A percentile compares a stretch with the other conserved stretches of the same genome.
phyloP scores from a whole-genome alignment of 2,113 vertebrate genomes.

The Clarias magur region DNA sequence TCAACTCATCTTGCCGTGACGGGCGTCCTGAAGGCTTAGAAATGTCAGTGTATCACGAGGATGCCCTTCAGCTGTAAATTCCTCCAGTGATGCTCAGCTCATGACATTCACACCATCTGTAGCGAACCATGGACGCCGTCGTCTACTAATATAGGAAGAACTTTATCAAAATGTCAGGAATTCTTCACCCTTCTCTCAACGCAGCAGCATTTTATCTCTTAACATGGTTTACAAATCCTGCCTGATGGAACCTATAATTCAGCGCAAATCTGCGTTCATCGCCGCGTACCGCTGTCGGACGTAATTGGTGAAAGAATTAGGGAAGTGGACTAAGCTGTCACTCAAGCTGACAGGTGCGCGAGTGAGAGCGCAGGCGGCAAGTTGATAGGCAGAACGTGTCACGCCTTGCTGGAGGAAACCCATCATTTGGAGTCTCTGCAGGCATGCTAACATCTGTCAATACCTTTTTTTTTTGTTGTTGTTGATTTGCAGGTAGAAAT shows the following conservation, averaged over 20 bases:
- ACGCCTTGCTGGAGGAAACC: slow-evolving; percentile 19
- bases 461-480: neutral
- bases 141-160: slow-evolving; percentile 24
- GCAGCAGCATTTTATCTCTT: slow-evolving; percentile 4
- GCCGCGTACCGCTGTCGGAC: slow-evolving; percentile 54
- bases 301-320: slow-evolving; percentile 44
- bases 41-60: slow-evolving; percentile 49
- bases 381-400: slow-evolving; percentile 11
- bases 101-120: slow-evolving; percentile 44
- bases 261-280: slow-evolving; percentile 64
- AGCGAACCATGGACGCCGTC: neutral
- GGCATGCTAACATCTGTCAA: neutral
- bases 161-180: slow-evolving; percentile 40
- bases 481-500: slow-evolving; percentile 25
- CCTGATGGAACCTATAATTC: slow-evolving; percentile 57
- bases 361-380: slow-evolving; percentile 20
- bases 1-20: slow-evolving; percentile 24
- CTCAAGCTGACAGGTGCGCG: slow-evolving; percentile 57
- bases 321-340: slow-evolving; percentile 60
- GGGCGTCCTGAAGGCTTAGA: slow-evolving; percentile 35
- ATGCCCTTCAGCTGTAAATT: slow-evolving; percentile 43
- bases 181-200: slow-evolving; percentile 1
- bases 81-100: slow-evolving; percentile 41
- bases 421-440: slow-evolving; percentile 44
- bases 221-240: slow-evolving; percentile 59